phyloP scores from a whole-genome alignment of 2,797 vertebrate species.

The Tokudaia muenninki region DNA sequence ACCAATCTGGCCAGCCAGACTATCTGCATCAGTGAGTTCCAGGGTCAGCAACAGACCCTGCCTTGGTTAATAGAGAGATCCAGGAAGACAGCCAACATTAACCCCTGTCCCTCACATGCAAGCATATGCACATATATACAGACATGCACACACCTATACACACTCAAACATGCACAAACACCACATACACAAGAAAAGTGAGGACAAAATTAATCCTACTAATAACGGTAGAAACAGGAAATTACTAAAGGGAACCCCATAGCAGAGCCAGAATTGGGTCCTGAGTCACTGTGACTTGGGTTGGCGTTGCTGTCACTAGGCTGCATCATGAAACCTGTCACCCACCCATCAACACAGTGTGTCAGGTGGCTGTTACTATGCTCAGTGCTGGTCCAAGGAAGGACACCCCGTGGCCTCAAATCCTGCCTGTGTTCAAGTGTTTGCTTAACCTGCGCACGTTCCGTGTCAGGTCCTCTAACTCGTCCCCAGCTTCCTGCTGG shows the following conservation, averaged over 20 bases:
- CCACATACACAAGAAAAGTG: background rate
- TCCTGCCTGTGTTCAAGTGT: no score
- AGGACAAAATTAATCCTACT: background rate
- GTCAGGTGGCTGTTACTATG: no score
- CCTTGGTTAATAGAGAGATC: background rate
- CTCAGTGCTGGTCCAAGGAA: no score
- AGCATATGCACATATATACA: background rate
- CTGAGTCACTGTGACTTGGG: background rate
- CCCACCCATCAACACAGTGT: no score
- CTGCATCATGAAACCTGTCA: no score
- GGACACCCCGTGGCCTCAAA: no score
- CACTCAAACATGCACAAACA: background rate
- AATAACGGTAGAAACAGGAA: background rate
- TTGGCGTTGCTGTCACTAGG: no score
- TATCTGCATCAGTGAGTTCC: background rate
- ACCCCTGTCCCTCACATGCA: background rate
- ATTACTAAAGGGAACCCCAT: background rate
- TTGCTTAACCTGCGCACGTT: no score
- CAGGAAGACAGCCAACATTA: background rate
- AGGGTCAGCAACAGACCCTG: background rate
- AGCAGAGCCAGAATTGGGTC: background rate
- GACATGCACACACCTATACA: background rate
- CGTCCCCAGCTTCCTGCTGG: no score
- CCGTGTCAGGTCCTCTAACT: no score
- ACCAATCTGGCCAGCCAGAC: background rate